phyloP scores from a whole-genome alignment of 2,888 invertebrate species.

The Muscina levida region DNA sequence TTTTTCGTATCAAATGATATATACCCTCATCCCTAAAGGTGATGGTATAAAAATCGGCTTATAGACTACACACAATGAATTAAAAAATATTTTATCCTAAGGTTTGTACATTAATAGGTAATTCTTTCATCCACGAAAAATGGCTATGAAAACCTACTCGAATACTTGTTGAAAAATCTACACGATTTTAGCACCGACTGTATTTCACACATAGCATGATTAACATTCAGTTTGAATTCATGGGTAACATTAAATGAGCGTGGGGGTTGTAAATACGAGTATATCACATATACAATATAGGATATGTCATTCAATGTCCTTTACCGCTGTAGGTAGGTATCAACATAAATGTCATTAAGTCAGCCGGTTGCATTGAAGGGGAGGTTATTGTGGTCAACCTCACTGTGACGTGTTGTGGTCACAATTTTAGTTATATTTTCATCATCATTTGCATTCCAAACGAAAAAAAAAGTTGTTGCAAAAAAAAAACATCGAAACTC shows the following conservation, averaged over 20 bases:
- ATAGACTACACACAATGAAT: no score
- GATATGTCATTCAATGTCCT: background rate
- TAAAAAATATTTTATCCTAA: no score
- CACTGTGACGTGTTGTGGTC: slow-evolving; percentile 64
- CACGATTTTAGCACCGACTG: slow-evolving; percentile 13
- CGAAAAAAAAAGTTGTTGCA: background rate
- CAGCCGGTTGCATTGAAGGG: slow-evolving; percentile 48
- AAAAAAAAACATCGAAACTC: slow-evolving; percentile 25
- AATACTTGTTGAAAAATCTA: no score
- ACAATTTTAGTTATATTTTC: slow-evolving; percentile 57
- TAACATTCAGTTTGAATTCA: slow-evolving; percentile 25
- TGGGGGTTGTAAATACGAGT: no score
- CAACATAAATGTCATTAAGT: slow-evolving; percentile 62
- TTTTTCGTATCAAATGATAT: no score
- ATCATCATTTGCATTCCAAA: slow-evolving; percentile 62
- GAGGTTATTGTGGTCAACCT: slow-evolving; percentile 58
- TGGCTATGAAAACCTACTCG: no score
- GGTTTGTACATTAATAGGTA: no score
- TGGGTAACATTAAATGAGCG: background rate
- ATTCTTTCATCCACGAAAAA: no score
- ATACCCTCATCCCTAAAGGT: no score
- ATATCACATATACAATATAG: no score
- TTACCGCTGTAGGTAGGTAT: slow-evolving; percentile 38
- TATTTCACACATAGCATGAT: slow-evolving; percentile 8
- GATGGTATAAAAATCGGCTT: no score